Conservation (phyloP, 2,888 invertebrate genomes). For the Papilio protenor region DNA sequence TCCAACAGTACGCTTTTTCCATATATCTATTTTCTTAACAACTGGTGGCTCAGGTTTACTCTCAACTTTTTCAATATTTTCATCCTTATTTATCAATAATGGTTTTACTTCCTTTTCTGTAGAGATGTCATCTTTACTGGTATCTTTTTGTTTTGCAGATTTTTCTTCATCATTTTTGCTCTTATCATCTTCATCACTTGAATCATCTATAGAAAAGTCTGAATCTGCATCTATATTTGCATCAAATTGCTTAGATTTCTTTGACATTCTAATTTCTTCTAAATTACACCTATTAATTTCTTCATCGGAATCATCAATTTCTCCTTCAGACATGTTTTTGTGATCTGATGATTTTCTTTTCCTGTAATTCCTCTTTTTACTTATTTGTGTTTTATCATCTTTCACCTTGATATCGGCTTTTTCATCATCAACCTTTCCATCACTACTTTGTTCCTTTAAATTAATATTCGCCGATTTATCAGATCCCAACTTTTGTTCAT, state of each 20-base stretch:
- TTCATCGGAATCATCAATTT: slow-evolving; percentile 76
- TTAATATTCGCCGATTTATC: slow-evolving; percentile 52
- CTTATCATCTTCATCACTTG: slow-evolving; percentile 76
- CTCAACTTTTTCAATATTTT: slow-evolving; percentile 44
- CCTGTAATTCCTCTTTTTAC: slow-evolving; percentile 84
- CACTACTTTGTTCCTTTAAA: slow-evolving; percentile 44
- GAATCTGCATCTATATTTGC: slow-evolving; percentile 89
- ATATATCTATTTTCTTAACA: slow-evolving; percentile 87
- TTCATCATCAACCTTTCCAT: slow-evolving; percentile 42
- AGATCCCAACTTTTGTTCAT: slow-evolving; percentile 89
- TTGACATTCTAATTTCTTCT: slow-evolving; percentile 69
- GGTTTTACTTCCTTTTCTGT: slow-evolving; percentile 49
- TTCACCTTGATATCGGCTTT: slow-evolving; percentile 38
- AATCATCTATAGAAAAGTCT: slow-evolving; percentile 88
- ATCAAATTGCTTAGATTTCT: slow-evolving; percentile 72
- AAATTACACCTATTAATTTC: slow-evolving; percentile 76
- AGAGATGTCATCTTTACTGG: slow-evolving; percentile 49
- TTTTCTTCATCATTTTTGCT: slow-evolving; percentile 50
- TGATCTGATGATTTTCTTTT: slow-evolving; percentile 81
- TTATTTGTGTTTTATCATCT: slow-evolving; percentile 49
- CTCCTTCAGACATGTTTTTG: slow-evolving; percentile 69
- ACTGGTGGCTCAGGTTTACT: slow-evolving; percentile 55
- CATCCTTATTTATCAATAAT: no score
- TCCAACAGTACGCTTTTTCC: slow-evolving; percentile 94
- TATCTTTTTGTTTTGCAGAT: slow-evolving; percentile 45